Evolutionary conservation across 2,888 invertebrate species (phyloP).

Genomic region (Andrena minutula): DNA sequence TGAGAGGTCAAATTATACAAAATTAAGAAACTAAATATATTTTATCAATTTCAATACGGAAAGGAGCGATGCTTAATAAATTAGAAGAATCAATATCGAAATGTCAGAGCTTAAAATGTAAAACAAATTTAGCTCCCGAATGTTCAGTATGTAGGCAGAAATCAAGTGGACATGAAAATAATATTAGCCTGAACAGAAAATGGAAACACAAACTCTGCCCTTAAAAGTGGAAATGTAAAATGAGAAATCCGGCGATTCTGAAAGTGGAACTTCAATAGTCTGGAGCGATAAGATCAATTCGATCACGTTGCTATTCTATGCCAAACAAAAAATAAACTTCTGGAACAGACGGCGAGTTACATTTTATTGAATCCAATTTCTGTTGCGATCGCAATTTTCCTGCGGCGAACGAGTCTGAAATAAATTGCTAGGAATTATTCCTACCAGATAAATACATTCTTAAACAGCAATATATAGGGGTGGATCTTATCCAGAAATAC

Average conservation of each 20-base stretch:
- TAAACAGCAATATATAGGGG: neutral
- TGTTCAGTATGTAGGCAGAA: too few relatives aligned
- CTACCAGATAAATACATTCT: neutral
- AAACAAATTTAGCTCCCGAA: too few relatives aligned
- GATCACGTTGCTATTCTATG: slow-evolving; percentile 8
- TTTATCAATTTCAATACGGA: too few relatives aligned
- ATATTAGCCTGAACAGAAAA: too few relatives aligned
- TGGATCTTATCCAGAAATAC: neutral
- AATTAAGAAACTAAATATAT: too few relatives aligned
- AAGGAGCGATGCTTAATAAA: too few relatives aligned
- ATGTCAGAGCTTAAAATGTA: too few relatives aligned
- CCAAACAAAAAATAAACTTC: slow-evolving; percentile 14
- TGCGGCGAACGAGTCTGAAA: neutral
- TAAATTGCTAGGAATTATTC: slow-evolving; percentile 1
- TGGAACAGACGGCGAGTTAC: neutral
- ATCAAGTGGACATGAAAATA: too few relatives aligned
- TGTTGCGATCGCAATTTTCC: neutral
- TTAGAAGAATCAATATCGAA: too few relatives aligned
- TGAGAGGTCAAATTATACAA: too few relatives aligned
- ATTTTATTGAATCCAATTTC: slow-evolving; percentile 29
- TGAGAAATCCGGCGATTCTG: neutral
- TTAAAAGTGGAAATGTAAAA: neutral
- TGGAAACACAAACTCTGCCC: too few relatives aligned
- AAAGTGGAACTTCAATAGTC: neutral
- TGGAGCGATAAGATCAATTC: slow-evolving; percentile 17